Evolutionary conservation across 2,113 vertebrate genomes (phyloP).

Genomic region (Lophotis ruficrista): DNA sequence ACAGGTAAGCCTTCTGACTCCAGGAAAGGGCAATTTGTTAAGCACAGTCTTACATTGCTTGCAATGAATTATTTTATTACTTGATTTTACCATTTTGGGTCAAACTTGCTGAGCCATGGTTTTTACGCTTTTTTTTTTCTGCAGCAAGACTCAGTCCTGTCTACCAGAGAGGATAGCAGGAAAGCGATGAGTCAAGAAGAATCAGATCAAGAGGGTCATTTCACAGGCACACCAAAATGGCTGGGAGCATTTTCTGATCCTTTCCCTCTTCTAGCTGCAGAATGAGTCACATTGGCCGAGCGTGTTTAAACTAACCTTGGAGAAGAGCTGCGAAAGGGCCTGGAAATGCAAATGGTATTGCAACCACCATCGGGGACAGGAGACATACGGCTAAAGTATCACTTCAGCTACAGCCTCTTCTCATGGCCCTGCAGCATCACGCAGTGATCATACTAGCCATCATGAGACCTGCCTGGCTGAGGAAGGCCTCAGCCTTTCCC

Average conservation of each 20-base stretch:
- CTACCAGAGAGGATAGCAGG: not conserved
- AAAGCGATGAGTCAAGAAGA: not conserved
- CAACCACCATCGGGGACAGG: rapidly evolving
- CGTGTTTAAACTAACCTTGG: not conserved
- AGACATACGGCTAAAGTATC: rapidly evolving
- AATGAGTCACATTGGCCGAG: not conserved
- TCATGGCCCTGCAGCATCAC: rapidly evolving
- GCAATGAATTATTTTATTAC: not conserved
- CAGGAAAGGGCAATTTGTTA: not conserved
- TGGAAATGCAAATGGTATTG: not conserved
- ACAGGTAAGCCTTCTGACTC: not conserved
- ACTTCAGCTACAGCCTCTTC: not conserved
- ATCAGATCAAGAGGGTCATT: conserved; percentile 12
- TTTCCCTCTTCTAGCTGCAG: not conserved
- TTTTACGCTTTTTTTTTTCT: not conserved
- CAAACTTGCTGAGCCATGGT: not conserved
- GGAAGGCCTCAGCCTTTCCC: not conserved
- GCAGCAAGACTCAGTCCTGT: not conserved
- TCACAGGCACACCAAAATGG: not conserved
- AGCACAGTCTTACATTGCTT: not conserved
- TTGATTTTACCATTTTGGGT: not conserved
- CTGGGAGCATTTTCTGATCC: not conserved
- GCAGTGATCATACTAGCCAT: rapidly evolving
- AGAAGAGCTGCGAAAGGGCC: not conserved
- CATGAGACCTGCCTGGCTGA: not conserved